These are phyloP conservation scores for Paradoxurus hermaphroditus DNA, from an alignment of 2,113 vertebrate species.

Conservation along the genomic window DNA sequence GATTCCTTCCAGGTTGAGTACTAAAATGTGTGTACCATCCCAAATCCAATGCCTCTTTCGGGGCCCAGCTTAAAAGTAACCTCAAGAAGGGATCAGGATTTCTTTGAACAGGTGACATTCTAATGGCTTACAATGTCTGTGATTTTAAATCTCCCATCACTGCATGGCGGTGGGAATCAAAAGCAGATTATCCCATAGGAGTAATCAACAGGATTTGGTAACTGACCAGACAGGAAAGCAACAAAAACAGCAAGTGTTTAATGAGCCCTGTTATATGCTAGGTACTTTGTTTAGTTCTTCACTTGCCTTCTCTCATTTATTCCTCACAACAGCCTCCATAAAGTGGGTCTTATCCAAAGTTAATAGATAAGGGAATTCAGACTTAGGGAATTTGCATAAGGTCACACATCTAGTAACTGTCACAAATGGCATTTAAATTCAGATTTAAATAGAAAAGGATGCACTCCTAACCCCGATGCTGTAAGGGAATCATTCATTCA, in stretches of 20 bases:
- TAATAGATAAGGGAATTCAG: slow-evolving; percentile 15
- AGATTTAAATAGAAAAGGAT: slow-evolving; percentile 23
- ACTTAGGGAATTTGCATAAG: not conserved
- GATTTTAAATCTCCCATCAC: slow-evolving; percentile 13
- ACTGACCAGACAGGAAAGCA: not conserved
- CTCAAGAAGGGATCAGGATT: not conserved
- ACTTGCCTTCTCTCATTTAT: slow-evolving; percentile 12
- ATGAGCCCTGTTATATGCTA: not conserved
- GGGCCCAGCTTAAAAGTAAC: not conserved
- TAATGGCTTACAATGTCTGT: not conserved
- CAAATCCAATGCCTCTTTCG: slow-evolving; percentile 23
- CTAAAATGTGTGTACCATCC: slow-evolving; percentile 25
- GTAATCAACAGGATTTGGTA: not conserved
- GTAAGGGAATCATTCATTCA: not conserved
- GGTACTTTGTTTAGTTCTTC: not conserved
- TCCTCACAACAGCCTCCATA: not conserved
- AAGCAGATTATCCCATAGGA: slow-evolving; percentile 3
- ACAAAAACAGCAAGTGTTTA: not conserved
- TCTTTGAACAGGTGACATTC: not conserved
- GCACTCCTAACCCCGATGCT: not conserved
- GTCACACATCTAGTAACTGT: not conserved
- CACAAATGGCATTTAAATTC: slow-evolving; percentile 42
- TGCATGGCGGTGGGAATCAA: not conserved
- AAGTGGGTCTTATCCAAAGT: not conserved
- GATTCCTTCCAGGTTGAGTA: not conserved